Evolutionary conservation across 2,113 vertebrate genomes (phyloP).

Genomic region (Pavo muticus): DNA sequence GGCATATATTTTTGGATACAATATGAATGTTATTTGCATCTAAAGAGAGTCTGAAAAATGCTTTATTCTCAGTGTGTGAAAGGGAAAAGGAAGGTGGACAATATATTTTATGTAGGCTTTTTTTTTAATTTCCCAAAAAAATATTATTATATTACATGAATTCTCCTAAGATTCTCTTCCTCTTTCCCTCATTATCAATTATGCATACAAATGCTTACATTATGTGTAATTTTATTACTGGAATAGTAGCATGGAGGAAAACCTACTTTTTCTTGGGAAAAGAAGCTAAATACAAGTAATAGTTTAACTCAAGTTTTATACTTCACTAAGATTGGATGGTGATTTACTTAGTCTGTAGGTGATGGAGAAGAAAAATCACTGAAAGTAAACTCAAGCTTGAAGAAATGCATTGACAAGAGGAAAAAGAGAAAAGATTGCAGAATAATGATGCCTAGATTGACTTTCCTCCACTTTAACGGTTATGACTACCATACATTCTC

Average conservation of each 20-base stretch:
- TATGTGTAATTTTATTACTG: neutral
- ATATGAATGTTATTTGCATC: neutral
- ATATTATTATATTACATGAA: constrained; percentile 19
- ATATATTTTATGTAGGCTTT: neutral
- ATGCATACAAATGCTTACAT: constrained; percentile 19
- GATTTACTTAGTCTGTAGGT: neutral
- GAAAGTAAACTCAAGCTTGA: neutral
- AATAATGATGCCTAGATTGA: constrained; percentile 16
- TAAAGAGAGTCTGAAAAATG: neutral
- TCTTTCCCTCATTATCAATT: constrained; percentile 15
- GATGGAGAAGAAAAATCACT: neutral
- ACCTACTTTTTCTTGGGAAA: constrained; percentile 13
- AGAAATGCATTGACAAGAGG: neutral
- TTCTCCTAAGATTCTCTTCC: neutral
- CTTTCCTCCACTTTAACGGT: neutral
- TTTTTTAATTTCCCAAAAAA: neutral
- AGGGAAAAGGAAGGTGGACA: neutral
- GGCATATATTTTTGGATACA: neutral
- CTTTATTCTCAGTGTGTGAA: neutral
- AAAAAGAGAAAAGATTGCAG: neutral
- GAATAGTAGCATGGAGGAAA: neutral
- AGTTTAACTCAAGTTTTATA: neutral
- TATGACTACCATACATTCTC: constrained; percentile 22
- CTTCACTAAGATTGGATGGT: neutral
- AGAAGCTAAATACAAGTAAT: neutral